A percentile compares a stretch with the other conserved stretches of the same genome.
These are phyloP conservation scores for Macrosteles quadrilineatus DNA, from an alignment of 1,140 invertebrate species.

Conservation along the genomic window DNA sequence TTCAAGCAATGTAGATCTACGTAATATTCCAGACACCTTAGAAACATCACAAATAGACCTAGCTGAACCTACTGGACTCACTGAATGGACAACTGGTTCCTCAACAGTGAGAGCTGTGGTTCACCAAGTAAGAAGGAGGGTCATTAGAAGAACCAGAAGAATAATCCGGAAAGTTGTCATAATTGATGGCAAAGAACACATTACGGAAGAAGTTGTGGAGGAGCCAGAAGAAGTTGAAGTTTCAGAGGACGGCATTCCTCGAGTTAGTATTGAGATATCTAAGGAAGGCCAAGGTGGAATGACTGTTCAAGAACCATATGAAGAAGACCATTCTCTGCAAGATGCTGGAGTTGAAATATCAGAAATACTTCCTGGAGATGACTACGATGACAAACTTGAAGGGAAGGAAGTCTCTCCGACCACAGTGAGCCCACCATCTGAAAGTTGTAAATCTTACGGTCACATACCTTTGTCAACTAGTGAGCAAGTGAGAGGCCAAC, in stretches of 20 bases:
- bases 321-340: constrained; percentile 29
- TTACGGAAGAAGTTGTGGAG: constrained; percentile 78
- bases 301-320: constrained; percentile 26
- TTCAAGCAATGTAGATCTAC: constrained; percentile 35
- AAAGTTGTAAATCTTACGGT: neutral
- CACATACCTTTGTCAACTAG: too few relatives aligned
- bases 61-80: constrained; percentile 26
- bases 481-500: too few relatives aligned
- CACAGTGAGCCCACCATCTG: neutral
- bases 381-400: neutral
- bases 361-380: constrained; percentile 30
- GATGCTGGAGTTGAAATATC: constrained; percentile 30
- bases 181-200: constrained; percentile 79
- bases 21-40: neutral
- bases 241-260: constrained; percentile 70
- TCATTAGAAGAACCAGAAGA: constrained; percentile 70
- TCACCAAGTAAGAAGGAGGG: constrained; percentile 73
- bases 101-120: constrained; percentile 73
- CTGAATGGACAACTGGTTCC: constrained; percentile 52
- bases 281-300: constrained; percentile 42
- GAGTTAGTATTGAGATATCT: constrained; percentile 68
- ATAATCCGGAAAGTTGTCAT: constrained; percentile 73
- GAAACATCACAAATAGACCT: neutral
- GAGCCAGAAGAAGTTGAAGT: constrained; percentile 80
- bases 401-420: neutral